Evolutionary conservation across 1,140 invertebrate genomes (phyloP), one percentile per base, ranked within the genome.

Genomic region (Macrotrachela quadricornifera): DNA sequence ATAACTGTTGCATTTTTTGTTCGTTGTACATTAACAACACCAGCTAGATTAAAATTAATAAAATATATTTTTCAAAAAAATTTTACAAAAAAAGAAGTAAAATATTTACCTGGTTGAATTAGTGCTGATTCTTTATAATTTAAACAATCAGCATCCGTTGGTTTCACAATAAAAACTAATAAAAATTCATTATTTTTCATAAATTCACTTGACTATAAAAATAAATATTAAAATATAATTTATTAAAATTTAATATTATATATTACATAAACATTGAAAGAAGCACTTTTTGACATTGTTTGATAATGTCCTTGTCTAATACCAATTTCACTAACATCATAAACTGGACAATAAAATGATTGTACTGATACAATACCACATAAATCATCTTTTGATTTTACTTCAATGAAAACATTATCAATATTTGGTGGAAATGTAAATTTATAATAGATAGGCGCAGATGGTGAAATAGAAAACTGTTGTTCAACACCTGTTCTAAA

Each of bases 271-370:
- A 80, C 65, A 10, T 78, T 79, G 53, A 82, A 79, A 15, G 79
- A 79, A 11, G 79, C 80, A 60, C 76, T 73, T 55, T 69, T 74
- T 15, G 75, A 78, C 70, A 82, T 78, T 1, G 81, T 82, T 59
- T 82, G 75, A 61, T 79, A 80, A 54, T 75, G 76, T 6, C 80
- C 80, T 55, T 75, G 73, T 62, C 77, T 82, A 37, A 77, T 65
- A n/a, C 82, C 75, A 61, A 80, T 80, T 45, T 74, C 69, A 57
- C 81, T 79, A 39, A 79, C 72, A 63, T 82, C 81, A 64, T 78
- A 79, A 1, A 82, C 77, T 16, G 80, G 80, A 63, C 80, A 82
- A 79, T 43, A 42, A 44, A 53, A 46, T 47, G 44, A 16, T 53
- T 53, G 51, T 4, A 53, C 46, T 30, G 51, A 53, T 30, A 53